Evolutionary conservation across 2,888 invertebrate species (phyloP), one percentile per base, ranked within the genome.

Genomic region (Anorthoa munda): DNA sequence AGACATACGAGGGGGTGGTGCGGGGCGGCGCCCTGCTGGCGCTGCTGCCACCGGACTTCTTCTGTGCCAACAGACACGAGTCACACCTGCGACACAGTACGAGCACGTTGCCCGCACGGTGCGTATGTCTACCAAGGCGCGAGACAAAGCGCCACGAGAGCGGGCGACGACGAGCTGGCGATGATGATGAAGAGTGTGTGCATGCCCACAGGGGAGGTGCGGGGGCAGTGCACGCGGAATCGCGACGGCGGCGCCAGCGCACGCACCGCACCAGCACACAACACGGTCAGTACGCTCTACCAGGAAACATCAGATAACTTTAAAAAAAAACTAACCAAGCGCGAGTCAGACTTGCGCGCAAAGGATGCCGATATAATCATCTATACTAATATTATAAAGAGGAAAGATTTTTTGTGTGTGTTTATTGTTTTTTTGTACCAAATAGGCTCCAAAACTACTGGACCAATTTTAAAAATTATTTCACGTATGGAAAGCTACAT

Each of bases 31-130:
- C 92, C 89, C 90, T 92, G 86, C 90, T 84, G 73, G 89, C 90
- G 77, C 86, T 94, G 86, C 97, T 98, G 89, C 97, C 97, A 45
- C 97, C 98, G 0, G 98, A 98, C 92, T 98, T 98, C 95, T 98
- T 98, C 95, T 98, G 98, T 94, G 97, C 97, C 82, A 97, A 98
- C 92, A 95, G 97, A 59, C 68, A 39, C 15, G 21, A 31, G 7
- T 13, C 60, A 3, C 31, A 2, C 18, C 26, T 17, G 65, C 60
- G 15, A 13, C 17, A 21, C 48, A 56, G n/a, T 26, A 31, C 53
- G 31, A 51, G 61, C 21, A 23, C 60, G 12, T 56, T 64, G 11
- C 61, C 64, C 39, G 70, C 66, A 12, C 70, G 81, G 81, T 83
- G 60, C 21, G 75, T 77, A 39, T 21, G 39, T n/a, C 2, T 31